Base-by-base conservation (phyloP, 2,113 vertebrate genomes). In the Elephas maximus region DNA sequence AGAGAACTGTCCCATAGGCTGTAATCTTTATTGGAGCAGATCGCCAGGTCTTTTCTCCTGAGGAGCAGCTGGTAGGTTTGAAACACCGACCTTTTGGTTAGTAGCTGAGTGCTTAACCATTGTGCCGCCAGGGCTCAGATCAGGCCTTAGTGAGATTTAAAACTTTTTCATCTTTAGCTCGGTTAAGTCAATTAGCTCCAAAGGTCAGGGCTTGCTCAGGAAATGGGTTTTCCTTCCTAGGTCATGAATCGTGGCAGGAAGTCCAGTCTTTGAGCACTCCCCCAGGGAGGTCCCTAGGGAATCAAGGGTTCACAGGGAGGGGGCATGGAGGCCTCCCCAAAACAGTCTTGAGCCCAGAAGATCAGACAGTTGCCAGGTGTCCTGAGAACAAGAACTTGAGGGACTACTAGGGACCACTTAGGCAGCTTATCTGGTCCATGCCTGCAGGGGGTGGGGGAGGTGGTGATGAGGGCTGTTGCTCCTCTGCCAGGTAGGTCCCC, bases 201-300 rank as follows among this genome's bases (percentile, higher is more conserved):
- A 92, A 94, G 71, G 73, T 92, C 93, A 97, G 45, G 77, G 14
- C 57, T 78, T 78, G 26, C 71, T 69, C 53, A 90, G 76, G 67
- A 96, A 60, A 44, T 85, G 87, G 41, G 60, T 80, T 95, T 96
- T 93, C 79, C 37, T 85, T 93, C 83, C 84, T 41, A 44, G 53
- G 67, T 90, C 33, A 65, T 92, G 44, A 93, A 73, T 94, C 33
- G 0, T 8, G 24, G 21, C 79, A 77, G 71, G 53, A 97, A 93
- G 74, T 87, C 77, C 44, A 69, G 74, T 44, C 41, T 79, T 51
- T 28, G 74, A 90, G 65, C 24, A 45, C 24, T 23, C 7, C 69
- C 60, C 20, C 51, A 41, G 63, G 69, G 65, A 62, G 8, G 53
- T 71, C 18, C 7, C 53, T 2, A 4, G 12, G 23, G n/a, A 51